Evolutionary conservation across 2,888 invertebrate genomes (phyloP), one percentile per base, ranked within the genome.

Genomic region (Xestia sexstrigata): DNA sequence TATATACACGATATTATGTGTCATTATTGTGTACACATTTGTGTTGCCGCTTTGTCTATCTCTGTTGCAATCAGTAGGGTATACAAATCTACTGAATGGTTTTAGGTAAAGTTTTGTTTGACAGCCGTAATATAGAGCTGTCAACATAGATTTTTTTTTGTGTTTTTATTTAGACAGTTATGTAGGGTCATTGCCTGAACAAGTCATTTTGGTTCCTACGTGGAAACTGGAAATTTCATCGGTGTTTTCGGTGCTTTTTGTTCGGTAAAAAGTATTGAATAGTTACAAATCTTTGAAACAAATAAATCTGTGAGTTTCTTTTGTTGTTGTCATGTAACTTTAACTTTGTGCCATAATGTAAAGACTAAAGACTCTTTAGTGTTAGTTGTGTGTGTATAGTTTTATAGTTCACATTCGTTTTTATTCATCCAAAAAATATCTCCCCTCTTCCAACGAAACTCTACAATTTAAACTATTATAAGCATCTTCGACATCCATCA

Each of bases 1-100:
- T 88, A 80, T 90, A 81, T 85, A 79, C 79, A 78, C 26, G 52
- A 20, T 68, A 67, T 84, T 79, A 78, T 52, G 82, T 79, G 15
- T 82, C 75, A 81, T 79, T 85, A 67, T 75, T 81, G 74, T 80
- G 52, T 65, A 62, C 47, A 72, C 62, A 45, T 72, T 70, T 75
- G 72, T 75, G 23, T 75, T 62, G 71, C 76, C 60, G 13, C 20
- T 45, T 35, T 42, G 74, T 82, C 65, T 74, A 76, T 20, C n/a
- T 63, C 13, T 17, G 65, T 82, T 83, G 82, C 73, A 47, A 72
- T 85, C 78, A 72, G 65, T 30, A 39, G 65, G 65, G 71, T 81
- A 58, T 66, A 77, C 67, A 84, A 81, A 52, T 47, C 60, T 83
- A 81, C 77, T 82, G 63, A 82, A 77, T 78, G 6, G 73, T 47